Base-by-base conservation (phyloP, 2,113 vertebrate species). In the Dipodomys spectabilis region DNA sequence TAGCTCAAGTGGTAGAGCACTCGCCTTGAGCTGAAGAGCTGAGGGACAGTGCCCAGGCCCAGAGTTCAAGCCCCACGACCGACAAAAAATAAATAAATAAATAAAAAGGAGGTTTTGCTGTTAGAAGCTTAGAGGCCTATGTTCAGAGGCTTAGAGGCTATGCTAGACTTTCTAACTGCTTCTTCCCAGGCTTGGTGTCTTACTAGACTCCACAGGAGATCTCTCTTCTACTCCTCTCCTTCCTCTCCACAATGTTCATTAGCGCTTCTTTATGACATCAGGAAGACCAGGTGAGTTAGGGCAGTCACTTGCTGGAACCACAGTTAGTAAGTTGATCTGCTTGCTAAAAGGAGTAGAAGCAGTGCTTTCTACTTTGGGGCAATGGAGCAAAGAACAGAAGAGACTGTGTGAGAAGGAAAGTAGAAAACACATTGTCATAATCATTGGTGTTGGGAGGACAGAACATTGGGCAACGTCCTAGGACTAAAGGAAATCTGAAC, bases 401-500 rank as follows among this genome's bases (percentile, higher is more conserved):
- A 49, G 45, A 71, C 2, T 20, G 65, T 0, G 6, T 32, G 11
- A 25, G 62, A 78, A 94, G 72, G 73, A 73, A 86, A 83, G 22
- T 11, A 92, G 44, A 75, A 23, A 77, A 22, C 16, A 67, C 5
- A 39, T 60, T 68, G 1, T 39, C 79, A 49, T 6, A 65, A 35
- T 0, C 0, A 87, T 35, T 62, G 35, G 49, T 81, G 69, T 35
- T 77, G 45, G n/a, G 23, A 91, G 11, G 39, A 57, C 9, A 91
- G 62, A 86, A 94, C 27, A 83, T 28, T 89, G 49, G 16, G 6
- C 71, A 74, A 79, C 75, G 4, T 85, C 85, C 77, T 82, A 94
- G 65, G 73, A 91, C 35, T 89, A 73, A 89, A 94, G 69, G 27
- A 86, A 86, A 71, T 78, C 74, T 80, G 57, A 90, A 94, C 27